Evolutionary conservation across 92 coral and sea anemone species (phyloP).

Genomic region (Porites lobata): DNA sequence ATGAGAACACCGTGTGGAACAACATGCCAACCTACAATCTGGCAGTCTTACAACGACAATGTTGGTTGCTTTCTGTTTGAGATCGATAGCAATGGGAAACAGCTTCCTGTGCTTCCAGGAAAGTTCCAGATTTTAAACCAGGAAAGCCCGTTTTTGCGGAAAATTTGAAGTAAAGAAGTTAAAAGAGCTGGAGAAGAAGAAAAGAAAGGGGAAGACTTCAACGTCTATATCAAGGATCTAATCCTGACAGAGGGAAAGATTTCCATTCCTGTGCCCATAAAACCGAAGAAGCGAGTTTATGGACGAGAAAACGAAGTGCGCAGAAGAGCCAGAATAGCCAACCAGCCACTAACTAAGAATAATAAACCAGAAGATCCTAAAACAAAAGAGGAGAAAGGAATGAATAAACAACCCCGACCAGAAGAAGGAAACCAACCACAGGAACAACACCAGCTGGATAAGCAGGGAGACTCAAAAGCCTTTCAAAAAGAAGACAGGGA

Average conservation of each 20-base stretch:
- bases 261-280: neutral
- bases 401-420: neutral
- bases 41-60: slow-evolving; percentile 1
- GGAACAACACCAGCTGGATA: too few relatives aligned
- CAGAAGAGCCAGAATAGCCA: neutral
- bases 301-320: neutral
- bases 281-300: neutral
- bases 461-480: too few relatives aligned
- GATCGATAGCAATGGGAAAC: slow-evolving; percentile 20
- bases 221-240: slow-evolving; percentile 17
- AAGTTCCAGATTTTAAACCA: slow-evolving; percentile 35
- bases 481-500: too few relatives aligned
- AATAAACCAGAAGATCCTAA: neutral
- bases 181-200: slow-evolving; percentile 1
- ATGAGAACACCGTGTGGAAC: slow-evolving; percentile 88
- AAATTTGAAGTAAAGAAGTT: neutral
- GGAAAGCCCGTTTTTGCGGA: slow-evolving; percentile 35
- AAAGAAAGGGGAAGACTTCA: neutral
- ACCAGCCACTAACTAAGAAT: neutral
- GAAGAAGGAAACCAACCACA: too few relatives aligned
- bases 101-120: slow-evolving; percentile 60
- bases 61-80: slow-evolving; percentile 80
- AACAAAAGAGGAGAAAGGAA: neutral
- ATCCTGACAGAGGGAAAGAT: neutral
- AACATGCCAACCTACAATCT: slow-evolving; percentile 84